Conservation (phyloP, 35 echinoderm and acorn worm species). For the Apostichopus parvimensis region DNA sequence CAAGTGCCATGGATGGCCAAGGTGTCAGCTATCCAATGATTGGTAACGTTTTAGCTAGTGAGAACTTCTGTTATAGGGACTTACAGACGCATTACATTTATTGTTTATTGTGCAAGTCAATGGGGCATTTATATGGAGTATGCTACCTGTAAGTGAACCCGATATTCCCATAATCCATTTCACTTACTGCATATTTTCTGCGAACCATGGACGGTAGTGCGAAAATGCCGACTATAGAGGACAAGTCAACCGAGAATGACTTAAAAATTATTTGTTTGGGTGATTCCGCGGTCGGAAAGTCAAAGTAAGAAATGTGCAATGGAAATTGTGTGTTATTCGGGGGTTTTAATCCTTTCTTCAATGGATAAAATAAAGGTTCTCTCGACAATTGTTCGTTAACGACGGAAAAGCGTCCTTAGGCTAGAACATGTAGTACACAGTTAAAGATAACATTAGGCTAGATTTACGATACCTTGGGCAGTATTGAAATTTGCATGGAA, state of each 20-base stretch:
- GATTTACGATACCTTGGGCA: neutral
- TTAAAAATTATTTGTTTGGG: conserved; percentile 71
- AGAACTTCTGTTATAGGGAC: too few relatives aligned
- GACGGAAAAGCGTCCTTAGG: conserved; percentile 51
- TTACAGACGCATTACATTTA: neutral
- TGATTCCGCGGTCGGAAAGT: conserved; percentile 68
- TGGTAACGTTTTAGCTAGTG: too few relatives aligned
- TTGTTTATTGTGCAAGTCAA: neutral
- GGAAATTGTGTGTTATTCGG: too few relatives aligned
- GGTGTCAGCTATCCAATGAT: too few relatives aligned
- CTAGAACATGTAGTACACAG: neutral
- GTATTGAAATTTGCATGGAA: too few relatives aligned
- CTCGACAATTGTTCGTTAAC: neutral
- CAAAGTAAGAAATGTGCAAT: conserved; percentile 47
- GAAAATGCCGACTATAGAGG: conserved; percentile 52
- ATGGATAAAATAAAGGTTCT: neutral
- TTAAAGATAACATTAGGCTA: conserved; percentile 31
- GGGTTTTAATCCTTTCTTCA: neutral
- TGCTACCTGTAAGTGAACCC: too few relatives aligned
- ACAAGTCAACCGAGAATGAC: conserved; percentile 55
- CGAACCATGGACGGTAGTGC: conserved; percentile 52
- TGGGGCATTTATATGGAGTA: too few relatives aligned
- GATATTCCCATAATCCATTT: conserved; percentile 16
- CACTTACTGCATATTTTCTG: conserved; percentile 47
- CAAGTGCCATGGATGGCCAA: too few relatives aligned